Percentiles rank a stretch among this genome's conserved stretches.
phyloP scores from a whole-genome alignment of 2,797 vertebrate species.

The Phrynocephalus forsythii region DNA sequence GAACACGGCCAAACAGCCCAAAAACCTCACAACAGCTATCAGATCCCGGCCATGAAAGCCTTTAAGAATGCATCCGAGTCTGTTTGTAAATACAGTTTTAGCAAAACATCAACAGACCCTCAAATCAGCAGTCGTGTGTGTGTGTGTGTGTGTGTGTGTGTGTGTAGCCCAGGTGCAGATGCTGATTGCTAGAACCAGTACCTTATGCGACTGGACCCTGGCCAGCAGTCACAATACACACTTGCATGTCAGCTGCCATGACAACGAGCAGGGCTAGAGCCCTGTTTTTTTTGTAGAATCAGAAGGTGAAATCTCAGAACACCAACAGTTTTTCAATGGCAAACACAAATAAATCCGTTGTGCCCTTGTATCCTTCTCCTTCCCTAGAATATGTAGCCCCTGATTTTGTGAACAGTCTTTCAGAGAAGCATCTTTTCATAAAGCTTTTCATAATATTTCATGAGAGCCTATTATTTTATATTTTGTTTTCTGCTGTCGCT shows the following conservation, averaged over 20 bases:
- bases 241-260: not conserved
- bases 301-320: not conserved
- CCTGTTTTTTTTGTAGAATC: not conserved
- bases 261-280: not conserved
- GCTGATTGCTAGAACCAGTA: not conserved
- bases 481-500: too few relatives aligned
- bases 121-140: not conserved
- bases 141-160: too few relatives aligned
- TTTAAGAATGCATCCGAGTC: too few relatives aligned
- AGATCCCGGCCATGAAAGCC: too few relatives aligned
- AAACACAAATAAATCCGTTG: not conserved
- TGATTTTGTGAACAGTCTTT: too few relatives aligned
- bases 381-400: not conserved
- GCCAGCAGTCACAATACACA: not conserved
- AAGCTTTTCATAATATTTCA: too few relatives aligned
- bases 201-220: not conserved
- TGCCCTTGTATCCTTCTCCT: not conserved
- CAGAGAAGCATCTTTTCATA: too few relatives aligned
- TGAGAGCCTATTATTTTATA: too few relatives aligned
- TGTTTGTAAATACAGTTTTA: slow-evolving; percentile 7
- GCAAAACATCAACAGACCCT: not conserved
- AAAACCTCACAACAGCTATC: too few relatives aligned
- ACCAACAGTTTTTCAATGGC: not conserved
- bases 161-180: not conserved
- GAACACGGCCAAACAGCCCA: too few relatives aligned